Conservation (phyloP, 2,113 vertebrate species). For the Pseudorhombus dupliciocellatus region DNA sequence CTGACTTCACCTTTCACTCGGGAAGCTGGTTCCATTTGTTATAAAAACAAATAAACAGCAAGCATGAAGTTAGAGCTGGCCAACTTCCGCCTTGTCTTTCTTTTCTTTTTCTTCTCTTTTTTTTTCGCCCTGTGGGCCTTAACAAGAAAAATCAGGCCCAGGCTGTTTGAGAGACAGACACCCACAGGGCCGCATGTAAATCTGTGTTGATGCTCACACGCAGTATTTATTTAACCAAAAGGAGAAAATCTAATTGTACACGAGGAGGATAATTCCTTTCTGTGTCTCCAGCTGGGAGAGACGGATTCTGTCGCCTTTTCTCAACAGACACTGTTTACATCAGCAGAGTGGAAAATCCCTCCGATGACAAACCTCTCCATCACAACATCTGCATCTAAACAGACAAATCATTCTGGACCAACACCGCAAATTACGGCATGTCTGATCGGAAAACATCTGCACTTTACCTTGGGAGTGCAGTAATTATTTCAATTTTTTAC, state of each 20-base stretch:
- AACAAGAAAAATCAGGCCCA: conserved; percentile 61
- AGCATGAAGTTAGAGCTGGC: conserved; percentile 54
- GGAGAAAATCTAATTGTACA: conserved; percentile 73
- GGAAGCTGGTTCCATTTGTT: conserved; percentile 71
- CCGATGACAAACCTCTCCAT: conserved; percentile 71
- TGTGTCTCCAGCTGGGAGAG: conserved; percentile 44
- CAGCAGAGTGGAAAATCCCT: conserved; percentile 73
- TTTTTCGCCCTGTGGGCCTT: conserved; percentile 31
- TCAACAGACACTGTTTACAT: conserved; percentile 64
- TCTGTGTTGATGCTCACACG: conserved; percentile 74
- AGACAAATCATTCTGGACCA: conserved; percentile 60
- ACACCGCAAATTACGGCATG: conserved; percentile 54
- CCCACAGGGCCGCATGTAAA: conserved; percentile 53
- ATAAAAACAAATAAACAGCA: conserved; percentile 79
- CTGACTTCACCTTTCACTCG: conserved; percentile 77
- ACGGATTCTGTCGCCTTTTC: conserved; percentile 50
- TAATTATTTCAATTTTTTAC: conserved; percentile 34
- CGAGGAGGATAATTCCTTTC: conserved; percentile 66
- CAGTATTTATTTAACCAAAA: conserved; percentile 80
- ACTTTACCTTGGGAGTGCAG: conserved; percentile 25
- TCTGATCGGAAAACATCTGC: conserved; percentile 60
- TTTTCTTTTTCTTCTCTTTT: conserved; percentile 1
- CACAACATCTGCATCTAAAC: conserved; percentile 77
- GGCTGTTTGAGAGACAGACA: conserved; percentile 40
- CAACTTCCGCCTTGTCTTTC: conserved; percentile 51